A percentile compares a stretch with the other conserved stretches of the same genome.
Conservation (phyloP, 2,113 vertebrate species). For the Theristicus caerulescens region DNA sequence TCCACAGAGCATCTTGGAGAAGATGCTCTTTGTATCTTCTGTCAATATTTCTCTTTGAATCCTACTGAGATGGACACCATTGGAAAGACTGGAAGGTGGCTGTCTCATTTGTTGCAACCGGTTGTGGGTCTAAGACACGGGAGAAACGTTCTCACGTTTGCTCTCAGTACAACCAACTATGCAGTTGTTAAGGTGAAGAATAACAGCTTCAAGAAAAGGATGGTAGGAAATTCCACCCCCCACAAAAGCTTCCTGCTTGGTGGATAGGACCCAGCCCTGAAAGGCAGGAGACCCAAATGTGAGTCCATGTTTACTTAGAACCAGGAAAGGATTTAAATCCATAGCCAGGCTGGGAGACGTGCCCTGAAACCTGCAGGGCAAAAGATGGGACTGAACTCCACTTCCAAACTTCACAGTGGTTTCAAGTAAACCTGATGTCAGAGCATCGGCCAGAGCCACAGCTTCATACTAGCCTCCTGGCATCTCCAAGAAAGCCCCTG, state of each 20-base stretch:
- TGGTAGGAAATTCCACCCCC: neutral
- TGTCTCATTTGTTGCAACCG: neutral
- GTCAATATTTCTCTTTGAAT: neutral
- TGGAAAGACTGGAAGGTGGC: neutral
- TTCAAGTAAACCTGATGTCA: neutral
- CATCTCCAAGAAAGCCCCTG: neutral
- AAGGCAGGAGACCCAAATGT: neutral
- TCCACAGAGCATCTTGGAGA: neutral
- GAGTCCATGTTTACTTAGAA: neutral
- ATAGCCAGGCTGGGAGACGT: neutral
- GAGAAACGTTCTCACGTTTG: neutral
- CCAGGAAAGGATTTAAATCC: neutral
- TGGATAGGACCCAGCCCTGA: neutral
- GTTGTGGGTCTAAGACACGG: fast-evolving
- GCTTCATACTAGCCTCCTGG: neutral
- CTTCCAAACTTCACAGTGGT: neutral
- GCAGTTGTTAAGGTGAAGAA: neutral
- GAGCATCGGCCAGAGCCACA: neutral
- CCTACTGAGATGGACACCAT: neutral
- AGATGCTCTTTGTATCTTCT: neutral
- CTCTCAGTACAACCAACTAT: neutral
- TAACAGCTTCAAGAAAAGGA: neutral
- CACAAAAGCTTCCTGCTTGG: neutral
- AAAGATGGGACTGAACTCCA: neutral
- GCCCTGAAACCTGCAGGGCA: neutral